Evolutionary conservation across 2,888 invertebrate species (phyloP).

Genomic region (Mycalesis mineus): DNA sequence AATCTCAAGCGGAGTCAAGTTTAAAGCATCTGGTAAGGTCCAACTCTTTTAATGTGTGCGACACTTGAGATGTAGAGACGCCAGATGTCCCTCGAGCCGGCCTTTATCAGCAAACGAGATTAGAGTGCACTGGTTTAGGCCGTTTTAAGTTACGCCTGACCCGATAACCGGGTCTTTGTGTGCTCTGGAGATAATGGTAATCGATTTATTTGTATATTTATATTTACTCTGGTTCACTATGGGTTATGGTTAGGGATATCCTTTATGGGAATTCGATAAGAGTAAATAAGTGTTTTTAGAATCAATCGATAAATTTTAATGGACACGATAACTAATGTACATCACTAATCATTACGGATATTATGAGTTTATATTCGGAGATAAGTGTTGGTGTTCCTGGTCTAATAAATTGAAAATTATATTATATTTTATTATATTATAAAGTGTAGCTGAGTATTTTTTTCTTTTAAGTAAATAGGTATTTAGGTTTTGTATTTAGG

Average conservation of each 20-base stretch:
- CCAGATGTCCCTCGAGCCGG: conserved; percentile 56
- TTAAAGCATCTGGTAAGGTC: conserved; percentile 13
- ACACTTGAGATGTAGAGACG: conserved; percentile 50
- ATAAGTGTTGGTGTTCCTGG: neutral
- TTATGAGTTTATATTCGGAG: neutral
- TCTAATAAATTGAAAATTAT: neutral
- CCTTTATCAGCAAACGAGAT: conserved; percentile 55
- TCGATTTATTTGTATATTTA: conserved; percentile 23
- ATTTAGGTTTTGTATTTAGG: too few species aligned
- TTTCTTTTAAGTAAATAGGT: too few species aligned
- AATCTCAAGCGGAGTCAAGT: neutral
- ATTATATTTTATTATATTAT: too few species aligned
- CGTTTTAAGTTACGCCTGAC: conserved; percentile 42
- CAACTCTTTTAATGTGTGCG: conserved; percentile 33
- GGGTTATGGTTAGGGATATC: conserved; percentile 1
- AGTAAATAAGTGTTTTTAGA: conserved; percentile 3
- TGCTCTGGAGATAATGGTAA: conserved; percentile 29
- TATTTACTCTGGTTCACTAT: conserved; percentile 12
- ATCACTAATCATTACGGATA: neutral
- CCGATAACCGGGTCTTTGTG: conserved; percentile 44
- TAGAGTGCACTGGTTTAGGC: conserved; percentile 51
- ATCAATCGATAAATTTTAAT: conserved; percentile 3
- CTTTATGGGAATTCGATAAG: neutral
- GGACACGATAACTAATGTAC: neutral
- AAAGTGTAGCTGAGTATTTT: neutral